Base-by-base conservation (phyloP, 2,797 vertebrate genomes). In the Microcaecilia unicolor region DNA sequence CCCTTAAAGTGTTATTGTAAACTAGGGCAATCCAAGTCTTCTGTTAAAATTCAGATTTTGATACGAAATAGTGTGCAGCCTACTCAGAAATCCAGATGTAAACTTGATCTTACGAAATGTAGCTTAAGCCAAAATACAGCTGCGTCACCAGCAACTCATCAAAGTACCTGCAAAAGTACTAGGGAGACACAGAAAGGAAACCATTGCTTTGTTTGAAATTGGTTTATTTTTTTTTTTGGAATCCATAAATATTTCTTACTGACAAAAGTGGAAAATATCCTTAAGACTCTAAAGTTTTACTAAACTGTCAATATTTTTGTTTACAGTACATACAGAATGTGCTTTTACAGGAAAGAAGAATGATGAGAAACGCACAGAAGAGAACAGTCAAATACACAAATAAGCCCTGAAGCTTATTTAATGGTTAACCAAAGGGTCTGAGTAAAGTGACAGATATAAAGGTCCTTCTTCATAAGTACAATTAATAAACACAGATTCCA, bases 241-340 rank as follows among this genome's bases (percentile, higher is more conserved):
- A 75, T 79, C 67, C 84, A 82, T 86, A 84, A 84, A 82, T 84
- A 85, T 71, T 61, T 76, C 70, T 82, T 80, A 85, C 78, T 82
- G 80, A 83, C 80, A 81, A 86, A 85, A 84, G 76, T 84, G 78
- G 78, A 83, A 84, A 84, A 51, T 86, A 64, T 72, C 72, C 73
- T 80, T 72, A 80, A 74, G 76, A 84, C 73, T 72, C 70, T 84
- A 83, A 72, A 74, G 36, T 61, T 70, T 79, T 80, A 80, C 80
- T 86, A 77, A 83, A 73, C 66, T 55, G 63, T 57, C 79, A 61
- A 62, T 73, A 69, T 36, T 64, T 58, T 60, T 70, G 71, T 70
- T 72, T 80, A 80, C 76, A 81, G 77, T 83, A 81, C 76, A 64
- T 73, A 67, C 51, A 66, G 72, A 72, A 64, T 85, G 80, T 83